A percentile compares a stretch with the other conserved stretches of the same genome.
Conservation (phyloP, 2,888 invertebrate species). For the Lasioglossum marginatum region DNA sequence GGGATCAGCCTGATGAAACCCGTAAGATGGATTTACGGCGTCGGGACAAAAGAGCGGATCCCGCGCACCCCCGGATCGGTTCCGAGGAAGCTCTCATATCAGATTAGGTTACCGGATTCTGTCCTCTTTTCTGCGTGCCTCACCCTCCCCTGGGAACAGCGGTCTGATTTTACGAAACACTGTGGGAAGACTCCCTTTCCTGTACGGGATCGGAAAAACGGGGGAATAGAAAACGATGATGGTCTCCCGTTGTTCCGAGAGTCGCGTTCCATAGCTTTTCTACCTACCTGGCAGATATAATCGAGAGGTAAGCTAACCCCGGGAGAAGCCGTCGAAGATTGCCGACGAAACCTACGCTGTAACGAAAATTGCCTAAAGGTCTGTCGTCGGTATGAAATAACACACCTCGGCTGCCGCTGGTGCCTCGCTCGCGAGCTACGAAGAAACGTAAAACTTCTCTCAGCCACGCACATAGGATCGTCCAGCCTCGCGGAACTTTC, state of each 20-base stretch:
- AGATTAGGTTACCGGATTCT: constrained; percentile 26
- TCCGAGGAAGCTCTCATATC: constrained; percentile 4
- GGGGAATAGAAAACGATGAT: constrained; percentile 10
- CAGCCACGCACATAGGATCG: not conserved
- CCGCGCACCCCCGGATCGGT: constrained; percentile 12
- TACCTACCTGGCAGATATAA: constrained; percentile 50
- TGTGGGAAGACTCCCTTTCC: not conserved
- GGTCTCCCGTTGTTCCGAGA: constrained; percentile 27
- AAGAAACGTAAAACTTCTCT: constrained; percentile 26
- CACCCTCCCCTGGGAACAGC: not conserved
- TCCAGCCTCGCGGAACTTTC: constrained; percentile 9
- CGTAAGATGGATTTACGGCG: constrained; percentile 45
- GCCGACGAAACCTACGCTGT: constrained; percentile 58
- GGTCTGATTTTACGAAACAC: constrained; percentile 40
- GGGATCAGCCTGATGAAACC: constrained; percentile 61
- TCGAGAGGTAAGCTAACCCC: constrained; percentile 54
- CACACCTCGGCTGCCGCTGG: constrained; percentile 56
- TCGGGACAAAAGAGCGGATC: constrained; percentile 15
- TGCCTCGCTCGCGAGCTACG: constrained; percentile 29
- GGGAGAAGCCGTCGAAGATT: constrained; percentile 64
- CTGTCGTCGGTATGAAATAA: constrained; percentile 68
- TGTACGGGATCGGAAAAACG: not conserved
- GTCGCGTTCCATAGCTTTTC: constrained; percentile 16
- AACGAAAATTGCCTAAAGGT: constrained; percentile 60
- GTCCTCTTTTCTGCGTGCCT: not conserved